Base-by-base conservation (phyloP, 2,113 vertebrate genomes). In the Laterallus jamaicensis region DNA sequence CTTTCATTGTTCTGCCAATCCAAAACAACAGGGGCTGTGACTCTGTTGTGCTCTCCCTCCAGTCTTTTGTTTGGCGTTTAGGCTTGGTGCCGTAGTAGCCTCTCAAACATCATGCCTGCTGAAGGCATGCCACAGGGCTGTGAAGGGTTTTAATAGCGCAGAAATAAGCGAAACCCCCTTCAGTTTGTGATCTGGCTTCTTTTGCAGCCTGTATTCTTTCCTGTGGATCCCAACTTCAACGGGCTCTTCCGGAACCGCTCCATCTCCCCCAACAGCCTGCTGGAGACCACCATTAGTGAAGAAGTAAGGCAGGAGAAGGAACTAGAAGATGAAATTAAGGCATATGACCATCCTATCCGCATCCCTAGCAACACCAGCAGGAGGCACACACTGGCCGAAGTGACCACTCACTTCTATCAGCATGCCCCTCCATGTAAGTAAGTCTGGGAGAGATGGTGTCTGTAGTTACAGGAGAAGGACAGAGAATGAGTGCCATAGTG, bases 321-420 rank as follows among this genome's bases (percentile, higher is more conserved):
- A 77, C 97, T 98, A 86, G 98, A 99, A 69, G 99, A 99, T 63
- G 98, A 97, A 25, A 98, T 95, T 2, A 98, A 98, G 73, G 88
- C 95, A 0, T 97, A 96, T 16, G 95, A 97, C 19, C 98, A 97
- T 29, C 98, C 98, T 31, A 84, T 98, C 68, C 91, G 93, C 75
- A 97, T 97, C 58, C 98, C 98, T 7, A 97, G 97, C 92, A 98
- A 98, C 92, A 98, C 98, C 1, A 99, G 98, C 95, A 98, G 99
- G 59, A 98, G 99, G 79, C 99, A 99, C 96, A 99, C 99, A 0
- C 97, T 99, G 92, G 99, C 99, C 1, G 99, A 99, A 97, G 99
- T 99, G 82, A 99, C 99, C 8, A 93, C 98, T 31, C 97, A 97
- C 91, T 99, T 99, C 95, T 98, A 99, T 95, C 98, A 98, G n/a